Base-by-base conservation (phyloP, 2,113 vertebrate genomes). In the Hemiscyllium ocellatum region DNA sequence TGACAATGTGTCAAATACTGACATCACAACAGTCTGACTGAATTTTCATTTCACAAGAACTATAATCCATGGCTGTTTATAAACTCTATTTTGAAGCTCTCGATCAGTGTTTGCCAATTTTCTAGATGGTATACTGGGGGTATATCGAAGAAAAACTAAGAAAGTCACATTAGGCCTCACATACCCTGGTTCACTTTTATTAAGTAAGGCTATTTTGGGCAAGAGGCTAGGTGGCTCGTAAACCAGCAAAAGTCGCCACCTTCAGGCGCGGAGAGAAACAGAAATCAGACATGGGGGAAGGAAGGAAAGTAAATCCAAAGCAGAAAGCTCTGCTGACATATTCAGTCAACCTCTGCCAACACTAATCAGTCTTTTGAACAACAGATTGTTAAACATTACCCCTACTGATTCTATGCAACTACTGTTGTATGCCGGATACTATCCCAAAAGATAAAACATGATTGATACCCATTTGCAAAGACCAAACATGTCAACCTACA, bases 361-460 rank as follows among this genome's bases (percentile, higher is more conserved):
- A 56, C 29, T 33, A 8, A 4, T 90, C 87, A n/a, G 52, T 90
- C 87, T 61, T 90, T 56, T 15, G 29, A 91, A 68, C 89, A 66
- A 93, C 89, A 37, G 61, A 93, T 17, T 93, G 50, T 72, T 72
- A 52, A 95, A 76, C 42, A 95, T 95, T 52, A 52, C 68, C 29
- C 33, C 42, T 17, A 15, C 37, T 70, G 70, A 70, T 20, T 66
- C 56, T 72, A 69, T 72, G 68, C 66, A 68, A 70, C 68, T 70
- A 47, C 37, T 94, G 65, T 47, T 29, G 50, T 26, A 76, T 76
- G 89, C 68, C 47, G 47, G 47, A 47, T 72, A 33, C 94, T 72
- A 72, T 76, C 20, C 61, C 29, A 15, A 95, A 95, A 95, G 42
- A 76, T 72, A 95, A 70, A 95, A 95, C 42, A 95, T 52, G 94